phyloP scores from a whole-genome alignment of 2,888 invertebrate species.

The Rotaria magnacalcarata region DNA sequence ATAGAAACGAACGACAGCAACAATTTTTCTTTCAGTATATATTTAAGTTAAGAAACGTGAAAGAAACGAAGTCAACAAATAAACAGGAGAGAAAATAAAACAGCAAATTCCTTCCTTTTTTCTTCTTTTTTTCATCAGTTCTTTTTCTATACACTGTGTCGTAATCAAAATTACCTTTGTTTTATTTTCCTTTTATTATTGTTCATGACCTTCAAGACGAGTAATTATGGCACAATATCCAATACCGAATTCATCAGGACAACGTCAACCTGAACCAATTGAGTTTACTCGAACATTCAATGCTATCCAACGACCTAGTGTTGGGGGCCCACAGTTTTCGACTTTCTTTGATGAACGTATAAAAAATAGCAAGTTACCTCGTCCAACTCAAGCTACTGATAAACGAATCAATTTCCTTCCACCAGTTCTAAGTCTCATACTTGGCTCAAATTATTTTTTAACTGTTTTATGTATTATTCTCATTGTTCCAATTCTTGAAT shows the following conservation, averaged over 20 bases:
- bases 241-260: neutral
- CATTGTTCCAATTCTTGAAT: constrained; percentile 34
- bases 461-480: constrained; percentile 1
- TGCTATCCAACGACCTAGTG: neutral
- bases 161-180: neutral
- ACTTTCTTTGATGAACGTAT: neutral
- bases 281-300: neutral
- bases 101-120: neutral
- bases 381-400: neutral
- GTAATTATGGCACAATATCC: neutral
- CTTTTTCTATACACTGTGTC: neutral
- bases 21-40: neutral
- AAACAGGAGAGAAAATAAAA: neutral
- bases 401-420: neutral
- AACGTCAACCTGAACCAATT: too few species aligned
- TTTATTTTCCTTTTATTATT: neutral
- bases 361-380: neutral
- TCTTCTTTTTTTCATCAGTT: neutral
- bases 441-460: neutral
- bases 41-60: neutral
- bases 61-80: neutral
- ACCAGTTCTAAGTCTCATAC: neutral
- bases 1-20: neutral
- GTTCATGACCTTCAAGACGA: neutral
- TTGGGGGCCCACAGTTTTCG: neutral